Evolutionary conservation across 2,888 invertebrate genomes (phyloP).

Genomic region (Herminia tarsipennalis): DNA sequence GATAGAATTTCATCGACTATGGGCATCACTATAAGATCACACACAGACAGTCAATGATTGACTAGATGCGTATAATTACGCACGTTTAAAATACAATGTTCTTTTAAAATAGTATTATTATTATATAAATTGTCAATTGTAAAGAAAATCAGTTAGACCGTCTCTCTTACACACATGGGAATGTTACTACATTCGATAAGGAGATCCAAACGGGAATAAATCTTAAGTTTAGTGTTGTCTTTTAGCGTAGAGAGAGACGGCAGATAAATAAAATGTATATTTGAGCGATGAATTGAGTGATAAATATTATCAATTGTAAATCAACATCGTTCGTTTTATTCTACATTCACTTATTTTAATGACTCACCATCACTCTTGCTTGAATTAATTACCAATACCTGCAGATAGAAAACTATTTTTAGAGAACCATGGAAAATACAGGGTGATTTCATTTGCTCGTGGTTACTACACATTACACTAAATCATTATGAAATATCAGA

Average conservation of each 20-base stretch:
- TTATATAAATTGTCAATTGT: conserved; percentile 32
- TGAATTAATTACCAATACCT: conserved; percentile 45
- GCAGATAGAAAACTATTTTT: conserved; percentile 16
- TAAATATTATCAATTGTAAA: conserved; percentile 44
- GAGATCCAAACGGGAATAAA: conserved; percentile 32
- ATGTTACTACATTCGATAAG: conserved; percentile 19
- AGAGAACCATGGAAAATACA: too few species aligned
- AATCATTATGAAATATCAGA: too few species aligned
- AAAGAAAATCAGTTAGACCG: conserved; percentile 13
- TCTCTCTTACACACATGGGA: conserved; percentile 19
- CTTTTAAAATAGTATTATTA: conserved; percentile 13
- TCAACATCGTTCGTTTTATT: conserved; percentile 34
- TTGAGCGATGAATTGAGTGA: conserved; percentile 65
- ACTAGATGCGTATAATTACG: conserved; percentile 47
- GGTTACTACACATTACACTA: too few species aligned
- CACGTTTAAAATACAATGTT: conserved; percentile 18
- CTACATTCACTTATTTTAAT: conserved; percentile 48
- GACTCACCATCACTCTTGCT: conserved; percentile 58
- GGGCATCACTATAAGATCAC: conserved; percentile 37
- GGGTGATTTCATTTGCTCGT: too few species aligned
- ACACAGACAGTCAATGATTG: conserved; percentile 32
- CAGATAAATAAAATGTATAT: conserved; percentile 47
- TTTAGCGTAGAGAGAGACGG: conserved; percentile 14
- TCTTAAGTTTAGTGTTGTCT: conserved; percentile 10
- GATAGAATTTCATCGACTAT: conserved; percentile 28